Base-by-base conservation (phyloP, 2,797 vertebrate genomes). In the Odontamblyopus rebecca region DNA sequence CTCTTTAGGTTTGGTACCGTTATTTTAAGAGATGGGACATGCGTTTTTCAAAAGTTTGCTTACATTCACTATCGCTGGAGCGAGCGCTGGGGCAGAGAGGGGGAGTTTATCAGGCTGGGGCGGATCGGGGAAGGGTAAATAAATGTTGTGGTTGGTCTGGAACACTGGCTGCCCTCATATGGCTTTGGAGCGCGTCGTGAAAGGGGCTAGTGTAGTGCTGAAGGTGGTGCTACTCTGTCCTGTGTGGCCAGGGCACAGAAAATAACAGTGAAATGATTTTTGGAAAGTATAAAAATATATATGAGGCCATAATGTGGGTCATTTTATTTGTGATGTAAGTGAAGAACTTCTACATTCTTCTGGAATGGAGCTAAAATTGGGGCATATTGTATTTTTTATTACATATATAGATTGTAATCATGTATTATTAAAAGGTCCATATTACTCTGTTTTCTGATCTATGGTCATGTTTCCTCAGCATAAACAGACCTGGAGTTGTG, bases 161-260 rank as follows among this genome's bases (percentile, higher is more conserved):
- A 90, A 89, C 91, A 92, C 82, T 85, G 82, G 81, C 72, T 75
- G 80, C 86, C 83, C 89, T 91, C 87, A 88, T 86, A 56, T 82
- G 76, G 78, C 82, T 89, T 75, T 77, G 38, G 68, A 81, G 77
- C 53, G 67, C 72, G 60, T 50, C 77, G 69, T 89, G 82, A 91
- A 91, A 89, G 87, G 80, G 56, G 65, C 75, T 87, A 85, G 64
- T 91, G 88, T 92, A 74, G 18, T 62, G 76, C 71, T 61, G 62
- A 73, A 79, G 77, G 75, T 70, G 75, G 75, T 69, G 74, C 72
- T 74, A 84, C 71, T 83, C 73, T 68, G 63, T 60, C 68, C 64
- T 68, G 63, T 38, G 56, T 5, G n/a, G 11, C 3, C 6, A n/a
- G 32, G 18, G 30, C 2, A 11, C n/a, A 63, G 11, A 63, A 63